Conservation (phyloP, 2,797 vertebrate genomes). For the Ctenosaura bakeri region DNA sequence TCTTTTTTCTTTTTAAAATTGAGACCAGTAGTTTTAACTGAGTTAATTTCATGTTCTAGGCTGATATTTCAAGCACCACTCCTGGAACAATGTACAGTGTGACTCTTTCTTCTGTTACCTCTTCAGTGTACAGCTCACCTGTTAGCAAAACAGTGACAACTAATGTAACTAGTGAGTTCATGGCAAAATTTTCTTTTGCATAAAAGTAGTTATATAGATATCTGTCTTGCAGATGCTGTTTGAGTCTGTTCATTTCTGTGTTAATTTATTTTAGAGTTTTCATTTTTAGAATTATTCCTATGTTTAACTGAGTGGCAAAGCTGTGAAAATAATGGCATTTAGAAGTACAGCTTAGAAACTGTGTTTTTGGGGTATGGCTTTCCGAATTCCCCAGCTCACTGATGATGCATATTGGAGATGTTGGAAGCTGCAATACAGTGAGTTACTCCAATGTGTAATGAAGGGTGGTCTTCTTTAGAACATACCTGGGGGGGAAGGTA, state of each 20-base stretch:
- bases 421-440: too few relatives aligned
- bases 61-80: slow-evolving; percentile 82
- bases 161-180: slow-evolving; percentile 87
- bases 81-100: slow-evolving; percentile 86
- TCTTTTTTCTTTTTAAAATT: slow-evolving; percentile 33
- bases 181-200: slow-evolving; percentile 23
- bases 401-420: too few relatives aligned
- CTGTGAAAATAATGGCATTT: background rate
- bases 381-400: too few relatives aligned
- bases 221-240: background rate
- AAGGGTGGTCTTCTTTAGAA: background rate
- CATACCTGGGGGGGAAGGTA: too few relatives aligned
- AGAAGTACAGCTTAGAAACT: too few relatives aligned
- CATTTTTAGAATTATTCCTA: background rate
- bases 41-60: slow-evolving; percentile 80
- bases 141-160: slow-evolving; percentile 89
- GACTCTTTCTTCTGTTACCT: slow-evolving; percentile 87
- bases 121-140: slow-evolving; percentile 87
- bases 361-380: too few relatives aligned
- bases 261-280: background rate
- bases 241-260: background rate
- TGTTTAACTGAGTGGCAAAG: background rate
- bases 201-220: background rate
- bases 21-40: slow-evolving; percentile 41
- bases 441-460: too few relatives aligned